Conservation (phyloP, 2,113 vertebrate genomes). For the Physeter macrocephalus region DNA sequence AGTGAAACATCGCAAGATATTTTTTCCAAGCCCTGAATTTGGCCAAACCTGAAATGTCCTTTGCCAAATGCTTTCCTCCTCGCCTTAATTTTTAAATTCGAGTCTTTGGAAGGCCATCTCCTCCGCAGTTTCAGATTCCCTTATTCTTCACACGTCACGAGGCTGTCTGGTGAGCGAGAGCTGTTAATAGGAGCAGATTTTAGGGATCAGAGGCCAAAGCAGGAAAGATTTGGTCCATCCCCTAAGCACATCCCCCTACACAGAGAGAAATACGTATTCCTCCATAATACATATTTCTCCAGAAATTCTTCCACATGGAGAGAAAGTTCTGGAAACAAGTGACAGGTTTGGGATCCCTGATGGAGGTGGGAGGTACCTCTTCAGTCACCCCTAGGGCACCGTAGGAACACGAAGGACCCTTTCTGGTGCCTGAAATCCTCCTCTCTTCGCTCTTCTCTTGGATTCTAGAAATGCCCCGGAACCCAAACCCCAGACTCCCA, state of each 20-base stretch:
- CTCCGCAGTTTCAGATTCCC: not conserved
- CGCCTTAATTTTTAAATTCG: not conserved
- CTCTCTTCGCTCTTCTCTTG: not conserved
- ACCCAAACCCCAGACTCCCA: not conserved
- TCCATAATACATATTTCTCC: not conserved
- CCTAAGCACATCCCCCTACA: not conserved
- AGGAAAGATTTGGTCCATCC: not conserved
- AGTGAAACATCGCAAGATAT: not conserved
- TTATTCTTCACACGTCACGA: not conserved
- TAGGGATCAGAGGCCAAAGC: not conserved
- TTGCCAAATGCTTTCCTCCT: conserved; percentile 12
- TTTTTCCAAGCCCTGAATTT: conserved; percentile 26
- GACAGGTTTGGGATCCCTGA: not conserved
- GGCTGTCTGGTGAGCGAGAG: not conserved
- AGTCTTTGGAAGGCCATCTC: not conserved
- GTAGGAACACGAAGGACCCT: not conserved
- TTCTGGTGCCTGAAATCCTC: not conserved
- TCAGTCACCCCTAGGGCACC: not conserved
- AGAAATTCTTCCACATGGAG: not conserved
- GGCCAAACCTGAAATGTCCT: not conserved
- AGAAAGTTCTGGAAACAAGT: not conserved
- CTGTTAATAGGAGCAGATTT: not conserved
- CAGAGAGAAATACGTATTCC: not conserved
- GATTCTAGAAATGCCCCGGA: not conserved
- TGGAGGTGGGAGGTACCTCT: not conserved